Percentiles rank a stretch among this genome's conserved stretches.
These are phyloP conservation scores for Euleptes europaea DNA, from an alignment of 2,113 vertebrate genomes.

Conservation along the genomic window DNA sequence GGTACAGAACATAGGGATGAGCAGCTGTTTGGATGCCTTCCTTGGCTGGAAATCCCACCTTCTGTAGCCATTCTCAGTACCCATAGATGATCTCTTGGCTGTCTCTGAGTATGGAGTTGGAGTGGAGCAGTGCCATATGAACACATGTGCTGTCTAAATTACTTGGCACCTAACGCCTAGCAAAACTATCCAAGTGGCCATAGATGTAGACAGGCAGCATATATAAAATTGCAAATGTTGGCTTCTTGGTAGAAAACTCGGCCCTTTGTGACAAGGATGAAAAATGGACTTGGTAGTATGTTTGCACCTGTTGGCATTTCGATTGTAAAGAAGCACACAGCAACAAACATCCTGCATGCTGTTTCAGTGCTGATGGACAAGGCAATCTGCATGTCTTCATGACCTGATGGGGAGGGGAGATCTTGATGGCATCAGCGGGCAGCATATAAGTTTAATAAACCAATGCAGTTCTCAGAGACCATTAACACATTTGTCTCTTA, in stretches of 20 bases:
- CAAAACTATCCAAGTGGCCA: conserved; percentile 54
- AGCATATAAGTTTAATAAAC: background rate
- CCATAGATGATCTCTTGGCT: conserved; percentile 62
- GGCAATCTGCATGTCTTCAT: background rate
- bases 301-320: conserved; percentile 54
- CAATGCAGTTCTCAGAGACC: background rate
- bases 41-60: conserved; percentile 45
- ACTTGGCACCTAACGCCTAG: conserved; percentile 46
- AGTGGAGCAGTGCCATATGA: conserved; percentile 63
- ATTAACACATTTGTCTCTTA: background rate
- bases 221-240: conserved; percentile 55
- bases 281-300: conserved; percentile 39
- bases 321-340: background rate
- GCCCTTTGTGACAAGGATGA: conserved; percentile 41
- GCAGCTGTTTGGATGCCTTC: conserved; percentile 50
- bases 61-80: conserved; percentile 40
- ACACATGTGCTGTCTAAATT: conserved; percentile 69
- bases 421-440: background rate
- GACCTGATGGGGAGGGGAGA: background rate
- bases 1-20: conserved; percentile 27
- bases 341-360: conserved; percentile 26
- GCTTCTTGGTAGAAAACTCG: conserved; percentile 39
- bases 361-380: conserved; percentile 25
- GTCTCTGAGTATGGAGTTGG: conserved; percentile 37
- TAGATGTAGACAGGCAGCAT: conserved; percentile 67